Percentiles rank a stretch among this genome's conserved stretches.
Evolutionary conservation across 2,113 vertebrate genomes (phyloP).

Genomic region (Limnothrissa miodon): DNA sequence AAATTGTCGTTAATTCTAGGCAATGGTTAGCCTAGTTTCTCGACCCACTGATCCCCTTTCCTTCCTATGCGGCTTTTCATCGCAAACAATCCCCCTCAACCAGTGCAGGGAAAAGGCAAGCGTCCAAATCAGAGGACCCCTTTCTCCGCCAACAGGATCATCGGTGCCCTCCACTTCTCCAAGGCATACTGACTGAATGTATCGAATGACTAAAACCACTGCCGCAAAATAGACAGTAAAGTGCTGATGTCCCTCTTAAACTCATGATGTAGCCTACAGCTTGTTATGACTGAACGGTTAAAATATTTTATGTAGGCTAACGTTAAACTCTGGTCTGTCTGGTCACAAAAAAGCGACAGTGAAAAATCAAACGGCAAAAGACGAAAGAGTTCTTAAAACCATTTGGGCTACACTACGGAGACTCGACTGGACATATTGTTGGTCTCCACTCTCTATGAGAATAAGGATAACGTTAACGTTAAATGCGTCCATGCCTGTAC

Average conservation of each 20-base stretch:
- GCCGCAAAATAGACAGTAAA: conserved; percentile 24
- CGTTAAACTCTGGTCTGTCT: background rate
- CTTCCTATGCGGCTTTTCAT: conserved; percentile 68
- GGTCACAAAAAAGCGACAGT: background rate
- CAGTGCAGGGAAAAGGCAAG: conserved; percentile 40
- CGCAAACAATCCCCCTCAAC: conserved; percentile 64
- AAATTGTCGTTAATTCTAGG: conserved; percentile 46
- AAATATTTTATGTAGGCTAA: background rate
- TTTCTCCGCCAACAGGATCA: conserved; percentile 44
- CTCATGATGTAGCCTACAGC: background rate
- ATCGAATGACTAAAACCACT: conserved; percentile 25
- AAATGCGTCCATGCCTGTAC: background rate
- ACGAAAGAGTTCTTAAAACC: background rate
- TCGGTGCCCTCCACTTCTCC: conserved; percentile 19
- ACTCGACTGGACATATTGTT: background rate
- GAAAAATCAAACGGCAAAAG: background rate
- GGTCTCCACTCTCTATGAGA: background rate
- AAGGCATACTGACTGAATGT: conserved; percentile 34
- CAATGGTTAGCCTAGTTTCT: conserved; percentile 55
- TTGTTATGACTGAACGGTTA: background rate
- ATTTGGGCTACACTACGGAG: background rate
- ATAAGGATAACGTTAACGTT: background rate
- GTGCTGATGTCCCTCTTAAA: conserved; percentile 33
- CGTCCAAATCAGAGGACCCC: conserved; percentile 40
- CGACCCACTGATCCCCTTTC: conserved; percentile 50